Percentiles rank a stretch among this genome's conserved stretches.
Evolutionary conservation across 2,888 invertebrate species (phyloP).

Genomic region (Seira musarum): DNA sequence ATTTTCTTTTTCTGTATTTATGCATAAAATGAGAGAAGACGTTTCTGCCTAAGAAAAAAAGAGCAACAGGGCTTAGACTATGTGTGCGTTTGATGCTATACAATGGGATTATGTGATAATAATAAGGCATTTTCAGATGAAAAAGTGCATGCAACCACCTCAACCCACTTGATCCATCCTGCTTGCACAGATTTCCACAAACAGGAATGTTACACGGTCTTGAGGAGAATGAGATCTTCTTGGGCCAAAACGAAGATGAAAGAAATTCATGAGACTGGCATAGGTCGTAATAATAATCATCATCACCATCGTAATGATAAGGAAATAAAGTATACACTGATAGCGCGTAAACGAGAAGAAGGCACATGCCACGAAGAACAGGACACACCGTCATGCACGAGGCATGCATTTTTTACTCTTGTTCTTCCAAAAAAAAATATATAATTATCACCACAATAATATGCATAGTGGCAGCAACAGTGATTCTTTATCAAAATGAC

Average conservation of each 20-base stretch:
- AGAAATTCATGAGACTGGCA: not conserved
- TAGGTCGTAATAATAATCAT: slow-evolving; percentile 3
- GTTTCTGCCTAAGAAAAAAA: slow-evolving; percentile 8
- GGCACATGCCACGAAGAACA: not conserved
- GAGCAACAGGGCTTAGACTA: slow-evolving; percentile 14
- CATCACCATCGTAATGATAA: not conserved
- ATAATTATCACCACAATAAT: no score
- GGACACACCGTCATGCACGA: not conserved
- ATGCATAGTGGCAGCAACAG: no score
- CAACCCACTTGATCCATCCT: slow-evolving; percentile 36
- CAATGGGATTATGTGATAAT: not conserved
- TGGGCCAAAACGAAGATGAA: not conserved
- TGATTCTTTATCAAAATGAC: no score
- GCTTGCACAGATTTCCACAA: slow-evolving; percentile 8
- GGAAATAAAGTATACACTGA: slow-evolving; percentile 9
- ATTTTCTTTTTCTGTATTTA: not conserved
- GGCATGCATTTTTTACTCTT: no score
- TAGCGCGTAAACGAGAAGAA: not conserved
- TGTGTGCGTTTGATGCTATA: no score
- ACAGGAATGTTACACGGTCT: not conserved
- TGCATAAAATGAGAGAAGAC: not conserved
- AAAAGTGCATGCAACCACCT: slow-evolving; percentile 36
- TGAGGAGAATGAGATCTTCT: slow-evolving; percentile 4
- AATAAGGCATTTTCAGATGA: slow-evolving; percentile 7
- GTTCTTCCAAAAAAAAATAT: no score